phyloP scores from a whole-genome alignment of 2,888 invertebrate species.

The Cataglyphis livida region DNA sequence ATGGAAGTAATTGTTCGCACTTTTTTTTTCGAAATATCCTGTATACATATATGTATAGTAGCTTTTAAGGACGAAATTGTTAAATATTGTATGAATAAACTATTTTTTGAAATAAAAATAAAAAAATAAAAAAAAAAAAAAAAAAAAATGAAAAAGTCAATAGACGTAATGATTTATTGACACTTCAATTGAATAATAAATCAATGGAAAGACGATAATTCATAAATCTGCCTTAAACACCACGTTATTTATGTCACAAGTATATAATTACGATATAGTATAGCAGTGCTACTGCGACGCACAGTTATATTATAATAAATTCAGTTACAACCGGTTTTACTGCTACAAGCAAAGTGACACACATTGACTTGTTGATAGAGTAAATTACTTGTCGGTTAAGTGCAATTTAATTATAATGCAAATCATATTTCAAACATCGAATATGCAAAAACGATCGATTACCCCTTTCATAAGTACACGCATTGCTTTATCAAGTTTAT shows the following conservation, averaged over 20 bases:
- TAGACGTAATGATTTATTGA: neutral
- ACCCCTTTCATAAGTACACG: conserved; percentile 9
- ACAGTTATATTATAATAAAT: conserved; percentile 26
- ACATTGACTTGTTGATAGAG: conserved; percentile 7
- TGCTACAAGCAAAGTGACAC: conserved; percentile 27
- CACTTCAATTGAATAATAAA: conserved; percentile 1
- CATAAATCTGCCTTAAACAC: conserved; percentile 7
- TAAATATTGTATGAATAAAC: neutral
- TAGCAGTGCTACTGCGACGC: neutral
- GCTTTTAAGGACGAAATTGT: neutral
- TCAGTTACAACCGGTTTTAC: conserved; percentile 22
- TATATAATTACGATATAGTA: conserved; percentile 4
- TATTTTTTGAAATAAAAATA: neutral
- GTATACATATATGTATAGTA: no score
- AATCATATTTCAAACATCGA: conserved; percentile 15
- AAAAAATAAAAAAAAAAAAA: no score
- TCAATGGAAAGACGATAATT: neutral
- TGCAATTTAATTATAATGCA: conserved; percentile 46
- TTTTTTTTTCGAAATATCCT: no score
- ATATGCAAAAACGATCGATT: conserved; percentile 41
- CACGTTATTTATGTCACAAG: neutral
- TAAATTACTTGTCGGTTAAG: conserved; percentile 39
- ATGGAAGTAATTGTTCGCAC: no score
- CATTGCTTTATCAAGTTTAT: conserved; percentile 17
- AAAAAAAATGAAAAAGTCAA: neutral